A percentile compares a stretch with the other conserved stretches of the same genome.
These are phyloP conservation scores for Naja naja DNA, from an alignment of 2,113 vertebrate species.

Conservation along the genomic window DNA sequence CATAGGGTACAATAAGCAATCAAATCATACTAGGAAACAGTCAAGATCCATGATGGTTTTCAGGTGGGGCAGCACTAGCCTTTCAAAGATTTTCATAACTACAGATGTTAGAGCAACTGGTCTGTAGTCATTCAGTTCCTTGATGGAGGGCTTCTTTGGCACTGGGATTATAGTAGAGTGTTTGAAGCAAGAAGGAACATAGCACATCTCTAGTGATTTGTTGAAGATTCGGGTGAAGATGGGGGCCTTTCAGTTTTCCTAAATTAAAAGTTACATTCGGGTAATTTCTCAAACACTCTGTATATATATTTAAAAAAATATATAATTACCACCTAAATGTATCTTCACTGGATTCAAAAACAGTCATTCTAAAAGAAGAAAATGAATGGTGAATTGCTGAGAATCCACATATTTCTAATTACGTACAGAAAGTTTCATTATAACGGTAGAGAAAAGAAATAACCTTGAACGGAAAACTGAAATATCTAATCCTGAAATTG, in stretches of 20 bases:
- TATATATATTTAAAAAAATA: not conserved
- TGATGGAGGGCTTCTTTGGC: too few species aligned
- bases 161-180: too few species aligned
- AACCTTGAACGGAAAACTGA: not conserved
- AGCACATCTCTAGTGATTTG: too few species aligned
- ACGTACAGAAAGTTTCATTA: not conserved
- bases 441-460: not conserved
- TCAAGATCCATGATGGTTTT: too few species aligned
- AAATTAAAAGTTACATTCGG: not conserved
- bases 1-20: too few species aligned
- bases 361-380: not conserved
- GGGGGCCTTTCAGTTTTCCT: not conserved
- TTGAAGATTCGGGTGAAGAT: too few species aligned
- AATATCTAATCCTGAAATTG: not conserved
- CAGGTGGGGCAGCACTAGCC: too few species aligned
- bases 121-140: too few species aligned
- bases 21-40: too few species aligned
- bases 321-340: not conserved
- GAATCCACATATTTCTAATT: not conserved
- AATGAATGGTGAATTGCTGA: not conserved
- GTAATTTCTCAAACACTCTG: not conserved
- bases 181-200: too few species aligned
- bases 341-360: not conserved
- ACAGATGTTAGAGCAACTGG: too few species aligned
- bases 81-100: too few species aligned